Evolutionary conservation across 2,888 invertebrate genomes (phyloP).

Genomic region (Caradrina kadenii): DNA sequence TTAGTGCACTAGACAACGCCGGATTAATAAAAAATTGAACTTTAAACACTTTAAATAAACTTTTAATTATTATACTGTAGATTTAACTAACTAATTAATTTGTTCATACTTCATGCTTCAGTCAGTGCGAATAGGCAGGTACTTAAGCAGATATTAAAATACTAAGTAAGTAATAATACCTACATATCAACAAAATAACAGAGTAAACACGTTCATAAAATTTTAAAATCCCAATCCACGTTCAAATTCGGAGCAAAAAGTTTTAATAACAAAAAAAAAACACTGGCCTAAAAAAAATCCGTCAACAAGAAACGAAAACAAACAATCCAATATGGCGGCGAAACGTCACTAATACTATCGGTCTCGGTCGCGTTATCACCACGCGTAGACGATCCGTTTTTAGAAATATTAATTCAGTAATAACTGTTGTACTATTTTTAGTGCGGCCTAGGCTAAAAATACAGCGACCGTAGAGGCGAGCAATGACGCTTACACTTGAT

Average conservation of each 20-base stretch:
- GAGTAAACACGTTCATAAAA: not conserved
- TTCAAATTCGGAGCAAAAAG: slow-evolving; percentile 33
- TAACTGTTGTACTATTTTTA: slow-evolving; percentile 89
- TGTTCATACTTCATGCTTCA: not conserved
- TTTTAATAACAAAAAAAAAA: slow-evolving; percentile 31
- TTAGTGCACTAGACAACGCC: not conserved
- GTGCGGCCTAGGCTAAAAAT: slow-evolving; percentile 90
- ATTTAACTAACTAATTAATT: not conserved
- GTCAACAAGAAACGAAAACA: slow-evolving; percentile 74
- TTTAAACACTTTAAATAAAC: slow-evolving; percentile 15
- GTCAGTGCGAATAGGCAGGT: not conserved
- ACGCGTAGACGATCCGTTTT: slow-evolving; percentile 89
- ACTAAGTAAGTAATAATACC: not conserved
- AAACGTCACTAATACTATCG: slow-evolving; percentile 83
- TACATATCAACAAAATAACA: not conserved
- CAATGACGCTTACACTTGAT: slow-evolving; percentile 87
- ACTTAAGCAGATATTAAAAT: not conserved
- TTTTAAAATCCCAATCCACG: slow-evolving; percentile 16
- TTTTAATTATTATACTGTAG: slow-evolving; percentile 1
- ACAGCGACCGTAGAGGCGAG: slow-evolving; percentile 77
- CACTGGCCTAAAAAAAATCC: slow-evolving; percentile 66
- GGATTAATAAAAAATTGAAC: not conserved
- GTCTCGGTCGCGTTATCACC: slow-evolving; percentile 85
- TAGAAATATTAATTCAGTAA: slow-evolving; percentile 91
- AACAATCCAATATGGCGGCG: slow-evolving; percentile 77